Conservation (phyloP, 30 jellyfish, hydroid and myxozoan genomes). For the Aurelia aurita region DNA sequence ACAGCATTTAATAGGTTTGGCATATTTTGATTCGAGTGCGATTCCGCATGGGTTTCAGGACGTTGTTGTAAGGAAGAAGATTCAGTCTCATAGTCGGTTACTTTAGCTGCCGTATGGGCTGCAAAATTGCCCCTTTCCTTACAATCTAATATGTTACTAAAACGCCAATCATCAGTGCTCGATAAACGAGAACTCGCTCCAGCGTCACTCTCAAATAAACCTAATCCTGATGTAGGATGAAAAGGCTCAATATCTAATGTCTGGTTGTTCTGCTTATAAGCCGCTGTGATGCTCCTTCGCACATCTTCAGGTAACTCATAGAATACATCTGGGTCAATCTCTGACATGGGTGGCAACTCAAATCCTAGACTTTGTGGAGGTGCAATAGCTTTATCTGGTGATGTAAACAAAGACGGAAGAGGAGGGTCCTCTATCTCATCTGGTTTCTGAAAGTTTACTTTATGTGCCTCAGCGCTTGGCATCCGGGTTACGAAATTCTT, state of each 20-base stretch:
- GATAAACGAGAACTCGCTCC: constrained; percentile 1
- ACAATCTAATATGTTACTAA: too few relatives aligned
- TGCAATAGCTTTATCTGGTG: constrained; percentile 16
- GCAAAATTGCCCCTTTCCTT: too few relatives aligned
- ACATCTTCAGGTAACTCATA: constrained; percentile 78
- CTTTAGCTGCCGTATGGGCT: too few relatives aligned
- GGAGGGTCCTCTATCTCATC: constrained; percentile 53
- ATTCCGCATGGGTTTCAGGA: too few relatives aligned
- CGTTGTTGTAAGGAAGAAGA: too few relatives aligned
- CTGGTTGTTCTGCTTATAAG: constrained; percentile 45
- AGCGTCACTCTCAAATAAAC: not conserved
- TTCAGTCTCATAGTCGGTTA: too few relatives aligned
- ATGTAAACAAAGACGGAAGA: constrained; percentile 48
- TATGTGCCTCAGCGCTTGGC: not conserved
- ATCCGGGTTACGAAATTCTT: constrained; percentile 13
- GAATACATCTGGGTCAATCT: constrained; percentile 73
- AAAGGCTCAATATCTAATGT: constrained; percentile 1
- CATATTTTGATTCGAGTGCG: too few relatives aligned
- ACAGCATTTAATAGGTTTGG: not conserved
- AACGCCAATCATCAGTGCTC: too few relatives aligned
- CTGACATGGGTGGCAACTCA: constrained; percentile 79
- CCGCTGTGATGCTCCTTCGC: constrained; percentile 37
- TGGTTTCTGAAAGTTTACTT: not conserved
- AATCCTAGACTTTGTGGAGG: not conserved
- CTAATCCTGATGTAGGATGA: not conserved